Percentiles rank a stretch among this genome's conserved stretches.
phyloP scores from a whole-genome alignment of 2,797 vertebrate species.

The Oreonectes daqikongensis region DNA sequence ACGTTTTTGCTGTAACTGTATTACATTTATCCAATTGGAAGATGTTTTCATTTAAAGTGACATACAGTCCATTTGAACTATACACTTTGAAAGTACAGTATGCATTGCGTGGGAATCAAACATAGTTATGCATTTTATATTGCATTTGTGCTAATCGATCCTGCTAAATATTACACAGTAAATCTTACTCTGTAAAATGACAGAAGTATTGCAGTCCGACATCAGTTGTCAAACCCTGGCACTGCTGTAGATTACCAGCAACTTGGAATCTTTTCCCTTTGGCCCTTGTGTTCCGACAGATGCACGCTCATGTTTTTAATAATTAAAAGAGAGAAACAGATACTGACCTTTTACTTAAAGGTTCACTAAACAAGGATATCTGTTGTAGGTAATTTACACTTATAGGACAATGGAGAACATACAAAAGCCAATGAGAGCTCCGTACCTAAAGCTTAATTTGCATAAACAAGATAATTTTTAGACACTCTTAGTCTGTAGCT shows the following conservation, averaged over 20 bases:
- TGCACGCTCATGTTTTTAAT: slow-evolving; percentile 40
- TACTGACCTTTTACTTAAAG: slow-evolving; percentile 54
- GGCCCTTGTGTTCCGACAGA: too few relatives aligned
- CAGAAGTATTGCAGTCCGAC: slow-evolving; percentile 17
- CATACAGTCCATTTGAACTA: not conserved
- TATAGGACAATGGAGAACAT: slow-evolving; percentile 29
- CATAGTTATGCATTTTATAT: too few relatives aligned
- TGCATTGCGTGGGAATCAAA: too few relatives aligned
- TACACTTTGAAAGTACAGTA: not conserved
- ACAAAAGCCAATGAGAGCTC: slow-evolving; percentile 20
- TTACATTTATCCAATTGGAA: not conserved
- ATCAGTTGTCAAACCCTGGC: slow-evolving; percentile 4
- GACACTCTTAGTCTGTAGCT: slow-evolving; percentile 4
- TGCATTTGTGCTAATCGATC: too few relatives aligned
- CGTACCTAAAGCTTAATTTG: slow-evolving; percentile 4
- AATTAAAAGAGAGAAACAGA: slow-evolving; percentile 62
- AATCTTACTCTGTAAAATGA: slow-evolving; percentile 56
- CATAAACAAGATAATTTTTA: slow-evolving; percentile 12
- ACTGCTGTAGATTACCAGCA: not conserved
- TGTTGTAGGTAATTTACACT: slow-evolving; percentile 25
- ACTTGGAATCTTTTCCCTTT: slow-evolving; percentile 39
- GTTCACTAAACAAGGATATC: not conserved
- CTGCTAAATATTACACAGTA: too few relatives aligned
- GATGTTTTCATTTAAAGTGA: not conserved
- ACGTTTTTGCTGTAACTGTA: slow-evolving; percentile 2